A percentile compares a stretch with the other conserved stretches of the same genome.
phyloP scores from a whole-genome alignment of 2,797 vertebrate genomes.

The Sebastes elongatus region DNA sequence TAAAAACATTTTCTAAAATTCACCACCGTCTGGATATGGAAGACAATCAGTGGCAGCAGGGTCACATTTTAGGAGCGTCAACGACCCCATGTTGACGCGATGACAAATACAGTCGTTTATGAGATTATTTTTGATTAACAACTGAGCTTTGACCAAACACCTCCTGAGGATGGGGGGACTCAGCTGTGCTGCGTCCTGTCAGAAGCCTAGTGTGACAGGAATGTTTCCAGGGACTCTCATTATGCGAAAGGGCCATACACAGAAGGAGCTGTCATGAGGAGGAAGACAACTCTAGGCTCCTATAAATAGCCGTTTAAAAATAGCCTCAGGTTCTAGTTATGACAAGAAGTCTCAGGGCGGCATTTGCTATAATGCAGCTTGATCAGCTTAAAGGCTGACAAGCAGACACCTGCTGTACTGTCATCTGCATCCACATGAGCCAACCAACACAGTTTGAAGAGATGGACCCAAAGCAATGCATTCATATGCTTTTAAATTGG shows the following conservation, averaged over 20 bases:
- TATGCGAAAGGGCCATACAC: not conserved
- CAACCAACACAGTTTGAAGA: not conserved
- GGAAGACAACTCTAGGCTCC: slow-evolving; percentile 36
- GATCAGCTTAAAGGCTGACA: slow-evolving; percentile 71
- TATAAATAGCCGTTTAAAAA: slow-evolving; percentile 74
- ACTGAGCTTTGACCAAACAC: not conserved
- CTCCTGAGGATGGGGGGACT: not conserved
- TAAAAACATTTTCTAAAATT: not conserved
- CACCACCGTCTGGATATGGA: not conserved
- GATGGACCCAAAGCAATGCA: not conserved
- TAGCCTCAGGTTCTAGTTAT: slow-evolving; percentile 43
- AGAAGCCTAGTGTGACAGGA: not conserved
- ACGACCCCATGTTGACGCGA: not conserved
- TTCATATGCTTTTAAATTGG: not conserved
- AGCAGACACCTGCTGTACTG: slow-evolving; percentile 22
- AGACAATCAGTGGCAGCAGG: not conserved
- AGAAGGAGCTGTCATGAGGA: slow-evolving; percentile 18
- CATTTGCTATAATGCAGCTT: slow-evolving; percentile 62
- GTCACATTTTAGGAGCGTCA: not conserved
- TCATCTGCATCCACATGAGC: not conserved
- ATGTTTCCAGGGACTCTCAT: not conserved
- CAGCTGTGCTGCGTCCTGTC: not conserved
- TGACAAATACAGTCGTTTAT: not conserved
- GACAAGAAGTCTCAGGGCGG: slow-evolving; percentile 46
- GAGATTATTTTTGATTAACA: not conserved